Conservation (phyloP, 1,140 invertebrate genomes). For the Drosophila repletoides region DNA sequence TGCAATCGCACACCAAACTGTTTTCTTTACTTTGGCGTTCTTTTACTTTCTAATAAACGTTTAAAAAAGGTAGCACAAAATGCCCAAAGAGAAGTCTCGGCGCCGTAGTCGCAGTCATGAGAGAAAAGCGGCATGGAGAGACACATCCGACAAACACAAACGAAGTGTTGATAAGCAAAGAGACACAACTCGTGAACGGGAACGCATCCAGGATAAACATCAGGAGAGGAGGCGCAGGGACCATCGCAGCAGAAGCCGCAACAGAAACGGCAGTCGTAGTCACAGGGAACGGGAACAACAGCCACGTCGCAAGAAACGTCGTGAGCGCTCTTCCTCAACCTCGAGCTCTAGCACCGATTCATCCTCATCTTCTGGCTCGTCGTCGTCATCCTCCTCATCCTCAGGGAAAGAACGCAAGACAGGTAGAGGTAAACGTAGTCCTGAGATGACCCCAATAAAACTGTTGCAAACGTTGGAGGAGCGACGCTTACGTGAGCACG, state of each 20-base stretch:
- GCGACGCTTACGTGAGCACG: conserved; percentile 85
- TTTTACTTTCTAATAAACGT: conserved; percentile 37
- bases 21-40: background rate
- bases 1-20: background rate
- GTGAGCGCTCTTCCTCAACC: conserved; percentile 21
- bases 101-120: conserved; percentile 46
- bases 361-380: conserved; percentile 33
- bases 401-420: background rate
- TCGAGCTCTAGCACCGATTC: conserved; percentile 12
- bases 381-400: conserved; percentile 28
- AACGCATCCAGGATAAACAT: conserved; percentile 1
- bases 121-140: background rate
- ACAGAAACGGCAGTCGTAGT: conserved; percentile 2
- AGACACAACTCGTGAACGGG: background rate
- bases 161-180: background rate
- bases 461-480: conserved; percentile 88
- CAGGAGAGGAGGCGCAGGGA: conserved; percentile 18
- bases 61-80: conserved; percentile 10
- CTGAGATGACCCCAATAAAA: conserved; percentile 83
- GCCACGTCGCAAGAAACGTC: conserved; percentile 19
- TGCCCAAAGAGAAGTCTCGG: conserved; percentile 59
- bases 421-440: conserved; percentile 6
- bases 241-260: conserved; percentile 18
- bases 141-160: conserved; percentile 17
- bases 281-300: conserved; percentile 21